These are phyloP conservation scores for Pseudanteris insignis DNA, from an alignment of 2,888 invertebrate species.

Conservation along the genomic window DNA sequence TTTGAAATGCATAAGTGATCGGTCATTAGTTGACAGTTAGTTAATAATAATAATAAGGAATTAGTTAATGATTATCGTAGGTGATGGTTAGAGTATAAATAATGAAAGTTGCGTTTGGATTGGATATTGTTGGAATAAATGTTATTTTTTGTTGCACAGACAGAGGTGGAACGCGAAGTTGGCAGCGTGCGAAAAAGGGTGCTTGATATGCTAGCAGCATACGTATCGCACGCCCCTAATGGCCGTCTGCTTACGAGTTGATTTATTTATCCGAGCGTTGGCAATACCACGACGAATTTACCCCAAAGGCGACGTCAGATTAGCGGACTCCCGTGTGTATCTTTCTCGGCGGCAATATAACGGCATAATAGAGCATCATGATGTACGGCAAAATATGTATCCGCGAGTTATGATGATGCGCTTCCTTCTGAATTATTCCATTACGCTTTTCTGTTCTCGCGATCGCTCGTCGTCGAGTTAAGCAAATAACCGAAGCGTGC, in stretches of 20 bases:
- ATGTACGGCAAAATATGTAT: constrained; percentile 45
- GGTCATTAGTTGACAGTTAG: neutral
- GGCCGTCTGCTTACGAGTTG: constrained; percentile 62
- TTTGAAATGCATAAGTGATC: no score
- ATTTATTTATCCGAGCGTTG: constrained; percentile 64
- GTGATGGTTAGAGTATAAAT: neutral
- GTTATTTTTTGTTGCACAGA: constrained; percentile 29
- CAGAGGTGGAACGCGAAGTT: constrained; percentile 12
- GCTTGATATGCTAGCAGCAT: constrained; percentile 45
- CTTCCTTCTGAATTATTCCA: constrained; percentile 35
- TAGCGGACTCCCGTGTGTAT: constrained; percentile 46
- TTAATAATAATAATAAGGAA: neutral
- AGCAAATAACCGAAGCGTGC: constrained; percentile 18
- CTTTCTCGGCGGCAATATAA: constrained; percentile 46
- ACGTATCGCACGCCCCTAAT: constrained; percentile 57
- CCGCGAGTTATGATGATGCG: constrained; percentile 37
- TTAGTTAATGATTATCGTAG: neutral
- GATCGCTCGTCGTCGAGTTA: constrained; percentile 16
- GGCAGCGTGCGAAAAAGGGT: constrained; percentile 44
- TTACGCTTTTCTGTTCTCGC: constrained; percentile 21
- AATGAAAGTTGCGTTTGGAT: constrained; percentile 1
- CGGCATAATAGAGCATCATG: constrained; percentile 44
- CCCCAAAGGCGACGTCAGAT: constrained; percentile 52
- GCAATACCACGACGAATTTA: constrained; percentile 63
- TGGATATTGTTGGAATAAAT: constrained; percentile 23